Base-by-base conservation (phyloP, 2,888 invertebrate genomes). In the Cheiracanthium punctorium region DNA sequence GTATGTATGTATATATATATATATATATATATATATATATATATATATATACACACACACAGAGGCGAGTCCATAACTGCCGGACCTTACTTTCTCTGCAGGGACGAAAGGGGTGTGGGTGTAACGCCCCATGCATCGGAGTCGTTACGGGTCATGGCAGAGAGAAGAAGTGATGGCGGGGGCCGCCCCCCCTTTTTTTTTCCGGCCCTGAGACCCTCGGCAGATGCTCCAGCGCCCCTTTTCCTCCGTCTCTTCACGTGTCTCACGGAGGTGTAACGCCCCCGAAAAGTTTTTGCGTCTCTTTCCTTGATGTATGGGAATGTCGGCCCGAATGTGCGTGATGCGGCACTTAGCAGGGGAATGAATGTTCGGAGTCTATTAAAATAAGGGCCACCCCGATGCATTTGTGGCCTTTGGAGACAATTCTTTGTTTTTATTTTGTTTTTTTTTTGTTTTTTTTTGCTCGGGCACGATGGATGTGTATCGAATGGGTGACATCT, bases 151-250 rank as follows among this genome's bases (percentile, higher is more conserved):
- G 84, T 84, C 84, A 79, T 69, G 79, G 72, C 79, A n/a, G n/a
- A n/a, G n/a, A n/a, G n/a, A n/a, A n/a, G n/a, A n/a, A n/a, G n/a
- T n/a, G n/a, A n/a, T n/a, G 74, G 74, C 73, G 73, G 77, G n/a
- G 72, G 37, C 84, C 79, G 73, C 79, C 82, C 74, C 72, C 17
- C 73, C n/a, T 43, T 73, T n/a, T 69, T 80, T 80, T 75, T 74
- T 70, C 70, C 70, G 29, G 73, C 80, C 80, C 74, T 85, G 85
- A 74, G 80, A 85, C 48, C 70, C 64, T 71, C 80, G 79, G 71
- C 85, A 85, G 85, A 75, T 85, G 85, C 69, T 65, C 30, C 20
- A n/a, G 84, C 77, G 65, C 77, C 24, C 70, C 70, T 30, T n/a
- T n/a, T n/a, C n/a, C n/a, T 41, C 43, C 76, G 41, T 33, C 58